phyloP scores from a whole-genome alignment of 2,797 vertebrate genomes.

The Lagocephalus sceleratus region DNA sequence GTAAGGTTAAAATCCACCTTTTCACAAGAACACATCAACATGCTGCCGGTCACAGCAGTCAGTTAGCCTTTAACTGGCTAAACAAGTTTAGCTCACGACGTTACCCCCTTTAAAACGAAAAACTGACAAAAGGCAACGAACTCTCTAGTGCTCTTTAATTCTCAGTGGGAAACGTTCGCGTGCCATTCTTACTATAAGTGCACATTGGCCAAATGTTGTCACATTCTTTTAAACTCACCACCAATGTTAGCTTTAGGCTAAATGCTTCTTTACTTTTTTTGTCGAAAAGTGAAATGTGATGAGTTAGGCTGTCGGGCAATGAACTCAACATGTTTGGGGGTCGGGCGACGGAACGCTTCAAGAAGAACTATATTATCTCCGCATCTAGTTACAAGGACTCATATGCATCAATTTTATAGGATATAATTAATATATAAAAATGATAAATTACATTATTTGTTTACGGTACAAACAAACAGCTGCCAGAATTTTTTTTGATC shows the following conservation, averaged over 20 bases:
- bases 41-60: slow-evolving; percentile 48
- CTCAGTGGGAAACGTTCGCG: slow-evolving; percentile 5
- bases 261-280: slow-evolving; percentile 34
- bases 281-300: slow-evolving; percentile 46
- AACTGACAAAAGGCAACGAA: slow-evolving; percentile 25
- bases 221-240: background rate
- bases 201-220: background rate
- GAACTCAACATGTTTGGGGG: background rate
- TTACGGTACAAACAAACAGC: background rate
- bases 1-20: slow-evolving; percentile 78
- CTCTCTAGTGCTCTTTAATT: slow-evolving; percentile 28
- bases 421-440: fast-evolving
- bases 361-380: fast-evolving
- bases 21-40: slow-evolving; percentile 81
- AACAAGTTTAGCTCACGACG: slow-evolving; percentile 26
- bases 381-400: background rate
- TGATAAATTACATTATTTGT: fast-evolving
- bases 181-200: slow-evolving; percentile 38
- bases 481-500: fast-evolving
- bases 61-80: slow-evolving; percentile 44
- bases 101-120: slow-evolving; percentile 22
- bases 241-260: background rate
- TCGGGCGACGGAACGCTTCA: fast-evolving
- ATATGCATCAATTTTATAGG: background rate
- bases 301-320: slow-evolving; percentile 11